A percentile compares a stretch with the other conserved stretches of the same genome.
phyloP scores from a whole-genome alignment of 2,888 invertebrate species.

The Odontocolon sp. region DNA sequence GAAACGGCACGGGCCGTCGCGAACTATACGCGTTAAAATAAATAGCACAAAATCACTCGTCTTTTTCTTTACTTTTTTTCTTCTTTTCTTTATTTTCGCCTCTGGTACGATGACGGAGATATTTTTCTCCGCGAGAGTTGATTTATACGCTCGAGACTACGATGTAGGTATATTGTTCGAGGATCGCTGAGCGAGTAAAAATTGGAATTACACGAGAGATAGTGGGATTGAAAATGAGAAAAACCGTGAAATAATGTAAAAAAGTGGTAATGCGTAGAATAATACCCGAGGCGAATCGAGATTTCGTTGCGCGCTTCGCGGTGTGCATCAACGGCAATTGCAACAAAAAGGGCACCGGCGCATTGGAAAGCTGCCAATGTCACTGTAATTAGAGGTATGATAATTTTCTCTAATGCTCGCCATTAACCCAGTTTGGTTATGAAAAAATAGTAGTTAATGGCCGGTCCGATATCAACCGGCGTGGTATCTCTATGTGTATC shows the following conservation, averaged over 20 bases:
- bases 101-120: no score
- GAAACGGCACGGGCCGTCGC: no score
- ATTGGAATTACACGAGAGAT: no score
- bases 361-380: constrained; percentile 71
- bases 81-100: no score
- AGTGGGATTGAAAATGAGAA: constrained; percentile 1
- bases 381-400: constrained; percentile 76
- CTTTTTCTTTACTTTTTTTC: no score
- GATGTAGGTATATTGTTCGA: no score
- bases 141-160: no score
- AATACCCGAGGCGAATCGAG: constrained; percentile 47
- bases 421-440: constrained; percentile 74
- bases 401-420: constrained; percentile 76
- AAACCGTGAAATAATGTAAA: constrained; percentile 7
- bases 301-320: constrained; percentile 38
- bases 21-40: no score
- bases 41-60: no score
- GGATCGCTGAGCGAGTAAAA: no score
- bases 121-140: no score
- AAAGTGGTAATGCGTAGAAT: neutral
- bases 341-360: constrained; percentile 48
- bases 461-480: constrained; percentile 25
- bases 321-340: constrained; percentile 48
- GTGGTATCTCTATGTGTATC: neutral
- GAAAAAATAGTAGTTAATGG: constrained; percentile 55